These are phyloP conservation scores for Polypedilum vanderplanki DNA, from an alignment of 1,140 invertebrate genomes.

Conservation along the genomic window DNA sequence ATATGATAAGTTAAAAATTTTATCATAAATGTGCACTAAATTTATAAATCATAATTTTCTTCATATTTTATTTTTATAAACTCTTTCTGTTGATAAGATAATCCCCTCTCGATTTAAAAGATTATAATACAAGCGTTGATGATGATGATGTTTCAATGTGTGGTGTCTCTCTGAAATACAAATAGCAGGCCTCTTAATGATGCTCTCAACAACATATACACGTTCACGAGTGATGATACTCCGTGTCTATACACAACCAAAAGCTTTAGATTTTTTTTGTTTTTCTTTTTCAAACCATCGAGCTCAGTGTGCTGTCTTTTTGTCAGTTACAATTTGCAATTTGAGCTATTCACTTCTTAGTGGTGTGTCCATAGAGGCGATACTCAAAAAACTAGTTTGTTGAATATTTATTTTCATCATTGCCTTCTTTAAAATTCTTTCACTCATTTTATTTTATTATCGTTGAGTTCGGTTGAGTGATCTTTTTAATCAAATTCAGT, in stretches of 20 bases:
- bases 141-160: too few species aligned
- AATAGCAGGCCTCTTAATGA: too few species aligned
- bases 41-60: too few species aligned
- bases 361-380: not conserved
- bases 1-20: too few species aligned
- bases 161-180: too few species aligned
- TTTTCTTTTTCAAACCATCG: not conserved
- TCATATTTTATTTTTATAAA: not conserved
- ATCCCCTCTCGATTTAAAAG: not conserved
- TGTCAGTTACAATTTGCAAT: not conserved
- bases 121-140: not conserved
- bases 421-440: too few species aligned
- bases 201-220: too few species aligned
- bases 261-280: not conserved
- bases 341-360: slow-evolving; percentile 9
- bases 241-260: not conserved
- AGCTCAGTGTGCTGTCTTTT: not conserved
- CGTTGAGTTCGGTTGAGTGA: not conserved
- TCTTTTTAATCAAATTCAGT: not conserved
- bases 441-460: not conserved
- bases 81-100: slow-evolving; percentile 5
- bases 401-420: too few species aligned
- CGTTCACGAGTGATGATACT: not conserved
- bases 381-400: too few species aligned
- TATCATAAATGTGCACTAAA: too few species aligned